Evolutionary conservation across 64 coral and sea anemone species (phyloP), one percentile per base, ranked within the genome.

Genomic region (Platygyra sinensis): DNA sequence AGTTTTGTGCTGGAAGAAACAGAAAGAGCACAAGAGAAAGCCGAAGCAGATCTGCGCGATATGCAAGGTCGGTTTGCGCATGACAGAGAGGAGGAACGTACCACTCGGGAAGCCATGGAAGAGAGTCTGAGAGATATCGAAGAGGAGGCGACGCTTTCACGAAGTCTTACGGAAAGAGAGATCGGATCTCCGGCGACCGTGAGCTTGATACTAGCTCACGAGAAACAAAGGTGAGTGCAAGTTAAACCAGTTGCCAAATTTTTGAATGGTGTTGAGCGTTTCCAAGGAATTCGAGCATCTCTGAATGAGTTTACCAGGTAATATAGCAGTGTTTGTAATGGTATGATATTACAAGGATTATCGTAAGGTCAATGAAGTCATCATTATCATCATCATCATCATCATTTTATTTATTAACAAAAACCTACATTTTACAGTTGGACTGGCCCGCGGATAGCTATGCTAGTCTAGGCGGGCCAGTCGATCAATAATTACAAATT

Each of bases 51-150:
- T 16, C 88, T 93, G 30, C 93, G 87, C 78, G 88, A 99, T 19
- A 72, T 99, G 30, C 86, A 88, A 74, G 79, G 79, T 33, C 86
- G 87, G 78, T 95, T 96, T 96, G 52, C 30, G 64, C 94, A 82
- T 17, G 97, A 99, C 4, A 93, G 97, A 61, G 90, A 79, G 42
- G 97, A 93, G 74, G 97, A 99, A 76, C 75, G 55, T 17, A 73
- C 86, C 3, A 97, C 92, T 28, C 86, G 93, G 60, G 91, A 94
- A 20, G 92, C 95, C 0, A 90, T 97, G 83, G 63, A 88, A 62
- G 95, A 97, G 69, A 97, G 92, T 65, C 72, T 97, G 11, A 84
- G 90, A 87, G 95, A 97, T 64, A 87, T 97, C 49, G 95, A 97
- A 38, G 95, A 97, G 75, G 95, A 97, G 18, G 92, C 95, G 18